phyloP scores from a whole-genome alignment of 92 coral and sea anemone genomes.

The Desmophyllum pertusum region DNA sequence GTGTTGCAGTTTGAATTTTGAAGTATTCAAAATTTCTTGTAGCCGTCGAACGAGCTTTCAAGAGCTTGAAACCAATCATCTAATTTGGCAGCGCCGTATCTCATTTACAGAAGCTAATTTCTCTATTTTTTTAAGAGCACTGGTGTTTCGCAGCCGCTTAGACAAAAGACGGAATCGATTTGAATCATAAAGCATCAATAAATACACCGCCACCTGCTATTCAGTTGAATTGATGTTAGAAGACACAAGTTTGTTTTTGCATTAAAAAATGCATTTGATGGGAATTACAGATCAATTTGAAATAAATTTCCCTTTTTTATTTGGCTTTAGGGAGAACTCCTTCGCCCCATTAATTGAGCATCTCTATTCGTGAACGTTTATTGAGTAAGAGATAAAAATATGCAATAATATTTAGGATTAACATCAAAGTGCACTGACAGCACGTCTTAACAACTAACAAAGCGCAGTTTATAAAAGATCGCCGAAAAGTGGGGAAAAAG shows the following conservation, averaged over 20 bases:
- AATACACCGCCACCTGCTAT: background rate
- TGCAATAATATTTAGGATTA: too few relatives aligned
- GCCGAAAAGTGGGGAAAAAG: background rate
- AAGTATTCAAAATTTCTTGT: background rate
- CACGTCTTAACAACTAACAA: background rate
- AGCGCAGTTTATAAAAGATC: background rate
- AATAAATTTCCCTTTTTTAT: too few relatives aligned
- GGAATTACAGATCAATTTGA: background rate
- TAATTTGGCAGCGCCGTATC: background rate
- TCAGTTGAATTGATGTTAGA: background rate
- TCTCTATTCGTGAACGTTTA: background rate
- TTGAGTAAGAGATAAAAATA: background rate
- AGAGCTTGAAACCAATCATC: background rate
- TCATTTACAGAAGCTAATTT: too few relatives aligned
- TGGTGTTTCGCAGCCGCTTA: background rate
- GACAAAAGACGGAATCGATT: background rate
- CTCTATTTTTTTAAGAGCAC: background rate
- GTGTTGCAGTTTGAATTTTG: background rate
- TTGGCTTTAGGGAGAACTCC: background rate
- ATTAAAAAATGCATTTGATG: background rate
- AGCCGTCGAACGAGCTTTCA: background rate
- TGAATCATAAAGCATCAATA: background rate
- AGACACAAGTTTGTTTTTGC: background rate
- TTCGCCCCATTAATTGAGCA: background rate
- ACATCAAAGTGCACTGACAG: background rate